Conservation (phyloP, 2,888 invertebrate genomes). For the Philereme vetulata region DNA sequence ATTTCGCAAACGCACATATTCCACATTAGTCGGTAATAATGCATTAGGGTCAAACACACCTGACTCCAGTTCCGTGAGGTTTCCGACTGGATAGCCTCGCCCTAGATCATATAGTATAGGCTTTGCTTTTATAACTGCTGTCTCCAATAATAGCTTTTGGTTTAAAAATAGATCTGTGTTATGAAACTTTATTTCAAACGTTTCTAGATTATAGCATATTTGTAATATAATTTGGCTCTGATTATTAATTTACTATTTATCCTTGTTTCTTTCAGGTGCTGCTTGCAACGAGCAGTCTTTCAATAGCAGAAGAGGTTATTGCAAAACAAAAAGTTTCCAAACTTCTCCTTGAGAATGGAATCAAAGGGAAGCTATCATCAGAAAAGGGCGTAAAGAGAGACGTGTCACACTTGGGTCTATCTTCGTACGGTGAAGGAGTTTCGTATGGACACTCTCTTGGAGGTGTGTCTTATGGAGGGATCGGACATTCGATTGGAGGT, state of each 20-base stretch:
- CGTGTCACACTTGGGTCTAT: constrained; percentile 38
- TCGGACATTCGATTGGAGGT: constrained; percentile 14
- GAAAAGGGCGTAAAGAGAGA: constrained; percentile 70
- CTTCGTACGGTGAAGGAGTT: constrained; percentile 18
- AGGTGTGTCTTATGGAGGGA: constrained; percentile 5
- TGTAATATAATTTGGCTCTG: not conserved
- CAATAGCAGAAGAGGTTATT: constrained; percentile 60
- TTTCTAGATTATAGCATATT: too few relatives aligned
- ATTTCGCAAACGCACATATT: constrained; percentile 13
- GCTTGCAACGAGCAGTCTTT: constrained; percentile 66
- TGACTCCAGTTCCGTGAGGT: constrained; percentile 35
- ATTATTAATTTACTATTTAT: not conserved
- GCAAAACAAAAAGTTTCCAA: constrained; percentile 63
- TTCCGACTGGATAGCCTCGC: constrained; percentile 35
- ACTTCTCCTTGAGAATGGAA: constrained; percentile 62
- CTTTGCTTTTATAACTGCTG: constrained; percentile 17
- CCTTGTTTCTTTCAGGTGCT: constrained; percentile 60
- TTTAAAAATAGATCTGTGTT: constrained; percentile 5
- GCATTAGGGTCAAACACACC: constrained; percentile 25
- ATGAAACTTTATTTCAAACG: too few relatives aligned
- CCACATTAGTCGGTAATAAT: constrained; percentile 4
- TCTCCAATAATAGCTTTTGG: constrained; percentile 5
- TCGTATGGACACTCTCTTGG: constrained; percentile 10
- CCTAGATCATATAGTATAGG: constrained; percentile 30
- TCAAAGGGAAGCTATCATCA: constrained; percentile 58